Evolutionary conservation across 2,797 vertebrate species (phyloP).

Genomic region (Bufotes viridis): DNA sequence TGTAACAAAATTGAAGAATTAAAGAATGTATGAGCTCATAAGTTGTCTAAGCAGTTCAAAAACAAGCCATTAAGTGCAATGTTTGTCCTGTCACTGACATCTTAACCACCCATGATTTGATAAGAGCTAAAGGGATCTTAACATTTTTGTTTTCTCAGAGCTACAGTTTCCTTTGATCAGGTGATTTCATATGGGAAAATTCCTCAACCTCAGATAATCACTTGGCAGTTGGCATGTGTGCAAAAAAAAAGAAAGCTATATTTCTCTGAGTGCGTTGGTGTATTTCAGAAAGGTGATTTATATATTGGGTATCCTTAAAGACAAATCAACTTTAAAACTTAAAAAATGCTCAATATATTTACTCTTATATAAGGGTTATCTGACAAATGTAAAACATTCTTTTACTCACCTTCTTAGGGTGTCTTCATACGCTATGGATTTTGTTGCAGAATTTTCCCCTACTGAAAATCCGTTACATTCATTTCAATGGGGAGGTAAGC

Average conservation of each 20-base stretch:
- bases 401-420: too few species aligned
- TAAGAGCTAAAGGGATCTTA: constrained; percentile 39
- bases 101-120: constrained; percentile 45
- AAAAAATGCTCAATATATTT: background rate
- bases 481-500: too few species aligned
- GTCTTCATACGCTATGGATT: too few species aligned
- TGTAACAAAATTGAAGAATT: constrained; percentile 43
- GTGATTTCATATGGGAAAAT: constrained; percentile 59
- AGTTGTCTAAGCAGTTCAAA: constrained; percentile 41
- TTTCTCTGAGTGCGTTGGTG: background rate
- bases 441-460: too few species aligned
- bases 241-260: constrained; percentile 15
- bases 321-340: background rate
- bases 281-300: constrained; percentile 2
- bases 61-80: constrained; percentile 31
- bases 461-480: too few species aligned
- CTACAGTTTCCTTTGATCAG: constrained; percentile 53
- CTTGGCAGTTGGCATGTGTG: constrained; percentile 45
- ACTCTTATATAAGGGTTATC: too few species aligned
- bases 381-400: too few species aligned
- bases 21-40: constrained; percentile 50
- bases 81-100: constrained; percentile 58
- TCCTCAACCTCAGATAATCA: constrained; percentile 51
- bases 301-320: background rate
- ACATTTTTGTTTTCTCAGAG: constrained; percentile 54